Evolutionary conservation across 2,888 invertebrate species (phyloP), one percentile per base, ranked within the genome.

Genomic region (Plutella xylostella): DNA sequence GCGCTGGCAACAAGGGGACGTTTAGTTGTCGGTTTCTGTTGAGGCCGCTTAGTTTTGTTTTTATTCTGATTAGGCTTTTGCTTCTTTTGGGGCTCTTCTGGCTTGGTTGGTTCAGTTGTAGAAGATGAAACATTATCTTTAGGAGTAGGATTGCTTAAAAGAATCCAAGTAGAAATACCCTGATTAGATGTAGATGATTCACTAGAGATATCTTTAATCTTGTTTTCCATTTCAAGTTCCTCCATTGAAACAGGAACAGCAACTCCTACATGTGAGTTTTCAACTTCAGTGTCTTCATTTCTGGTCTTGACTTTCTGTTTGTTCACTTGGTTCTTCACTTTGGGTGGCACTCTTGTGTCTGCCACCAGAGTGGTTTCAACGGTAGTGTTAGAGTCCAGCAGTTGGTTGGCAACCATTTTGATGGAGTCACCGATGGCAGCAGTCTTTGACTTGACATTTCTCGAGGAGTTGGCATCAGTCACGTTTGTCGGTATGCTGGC

Each of bases 131-230:
- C 49, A 45, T 65, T 74, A 41, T 71, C 70, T 52, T 64, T 72
- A 2, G 64, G 68, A 2, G 67, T 53, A 1, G 85, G 74, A 49
- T 72, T 80, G 51, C 90, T 91, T 15, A 92, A 65, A 15, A 92
- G 75, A 48, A 92, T 89, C 92, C 92, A 92, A 0, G 92, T 92
- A 0, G 92, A 92, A 49, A 92, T 83, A 1, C 91, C 91, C 60
- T 88, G 88, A 44, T 86, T 86, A 19, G 86, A 86, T 40, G 84
- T 91, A 46, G 83, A 88, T 45, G 78, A 74, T 57, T 84, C 67
- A 41, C 54, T 59, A 15, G 51, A 38, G 3, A 44, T 47, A 12
- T 57, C 67, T 39, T 55, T 57, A 20, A 86, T 62, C 59, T 83
- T 85, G 43, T 76, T 82, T 57, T 87, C 88, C 9, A 80, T 70